Evolutionary conservation across 2,888 invertebrate species (phyloP).

Genomic region (Pyrrhia umbra): DNA sequence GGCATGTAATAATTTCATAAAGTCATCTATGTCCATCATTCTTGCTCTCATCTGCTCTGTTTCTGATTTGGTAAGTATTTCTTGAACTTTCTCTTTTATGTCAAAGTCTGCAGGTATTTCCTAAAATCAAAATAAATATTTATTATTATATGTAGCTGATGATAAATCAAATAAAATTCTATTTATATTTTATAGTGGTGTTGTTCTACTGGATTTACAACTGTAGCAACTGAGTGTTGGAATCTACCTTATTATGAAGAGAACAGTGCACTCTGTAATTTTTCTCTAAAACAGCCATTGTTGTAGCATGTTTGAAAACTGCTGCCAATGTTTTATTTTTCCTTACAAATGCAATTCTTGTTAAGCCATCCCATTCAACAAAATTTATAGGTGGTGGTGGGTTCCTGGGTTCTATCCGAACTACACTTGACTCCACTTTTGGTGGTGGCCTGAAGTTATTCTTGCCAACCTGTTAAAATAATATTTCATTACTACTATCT

Average conservation of each 20-base stretch:
- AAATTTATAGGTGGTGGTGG: constrained; percentile 99
- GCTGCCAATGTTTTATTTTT: constrained; percentile 99
- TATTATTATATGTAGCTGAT: neutral
- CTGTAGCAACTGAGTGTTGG: neutral
- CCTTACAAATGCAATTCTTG: constrained; percentile 97
- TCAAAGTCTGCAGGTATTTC: constrained; percentile 94
- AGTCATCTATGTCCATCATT: constrained; percentile 99
- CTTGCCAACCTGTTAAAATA: constrained; percentile 94
- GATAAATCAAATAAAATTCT: neutral
- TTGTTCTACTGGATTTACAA: too few relatives aligned
- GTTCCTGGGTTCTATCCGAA: constrained; percentile 98
- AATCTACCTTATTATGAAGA: constrained; percentile 92
- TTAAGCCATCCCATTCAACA: constrained; percentile 99
- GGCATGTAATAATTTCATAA: constrained; percentile 95
- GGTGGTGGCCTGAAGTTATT: constrained; percentile 99
- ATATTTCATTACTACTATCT: neutral
- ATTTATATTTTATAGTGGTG: too few relatives aligned
- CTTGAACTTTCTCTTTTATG: constrained; percentile 94
- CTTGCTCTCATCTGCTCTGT: constrained; percentile 96
- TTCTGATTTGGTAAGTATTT: constrained; percentile 92
- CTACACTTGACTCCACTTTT: constrained; percentile 99
- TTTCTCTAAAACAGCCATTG: constrained; percentile 95
- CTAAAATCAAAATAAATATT: constrained; percentile 82
- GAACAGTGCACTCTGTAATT: constrained; percentile 98
- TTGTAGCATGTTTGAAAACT: constrained; percentile 96